Percentiles rank a stretch among this genome's conserved stretches.
Conservation (phyloP, 2,113 vertebrate species). For the Oxyura jamaicensis region DNA sequence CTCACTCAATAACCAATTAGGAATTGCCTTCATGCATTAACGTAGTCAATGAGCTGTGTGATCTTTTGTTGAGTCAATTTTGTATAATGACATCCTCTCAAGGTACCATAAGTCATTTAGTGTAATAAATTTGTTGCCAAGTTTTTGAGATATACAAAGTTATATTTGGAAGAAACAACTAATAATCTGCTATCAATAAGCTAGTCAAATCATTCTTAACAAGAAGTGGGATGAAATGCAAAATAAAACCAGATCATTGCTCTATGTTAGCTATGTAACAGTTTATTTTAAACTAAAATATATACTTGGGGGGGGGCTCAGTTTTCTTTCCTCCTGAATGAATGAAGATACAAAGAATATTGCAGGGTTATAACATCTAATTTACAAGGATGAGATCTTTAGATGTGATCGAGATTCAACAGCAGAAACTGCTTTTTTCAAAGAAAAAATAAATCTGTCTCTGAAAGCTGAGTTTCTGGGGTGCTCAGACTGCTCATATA, state of each 20-base stretch:
- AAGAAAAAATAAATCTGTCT: background rate
- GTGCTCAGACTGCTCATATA: background rate
- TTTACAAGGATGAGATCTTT: background rate
- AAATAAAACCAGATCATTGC: background rate
- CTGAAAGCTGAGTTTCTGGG: background rate
- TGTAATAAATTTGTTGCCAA: background rate
- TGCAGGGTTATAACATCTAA: background rate
- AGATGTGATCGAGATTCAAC: background rate
- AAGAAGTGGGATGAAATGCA: background rate
- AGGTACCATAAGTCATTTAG: background rate
- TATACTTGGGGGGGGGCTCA: background rate
- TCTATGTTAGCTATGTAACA: background rate
- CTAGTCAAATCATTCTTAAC: background rate
- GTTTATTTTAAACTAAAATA: background rate
- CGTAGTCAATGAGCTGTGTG: background rate
- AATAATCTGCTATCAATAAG: background rate
- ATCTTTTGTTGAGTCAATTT: background rate
- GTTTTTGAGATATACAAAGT: background rate
- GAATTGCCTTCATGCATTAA: background rate
- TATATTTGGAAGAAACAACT: background rate
- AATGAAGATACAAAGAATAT: background rate
- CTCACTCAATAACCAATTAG: background rate
- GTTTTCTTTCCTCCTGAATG: background rate
- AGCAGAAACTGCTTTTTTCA: background rate
- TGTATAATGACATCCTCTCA: background rate